Base-by-base conservation (phyloP, 2,797 vertebrate species). In the Chloroceryle amazona region DNA sequence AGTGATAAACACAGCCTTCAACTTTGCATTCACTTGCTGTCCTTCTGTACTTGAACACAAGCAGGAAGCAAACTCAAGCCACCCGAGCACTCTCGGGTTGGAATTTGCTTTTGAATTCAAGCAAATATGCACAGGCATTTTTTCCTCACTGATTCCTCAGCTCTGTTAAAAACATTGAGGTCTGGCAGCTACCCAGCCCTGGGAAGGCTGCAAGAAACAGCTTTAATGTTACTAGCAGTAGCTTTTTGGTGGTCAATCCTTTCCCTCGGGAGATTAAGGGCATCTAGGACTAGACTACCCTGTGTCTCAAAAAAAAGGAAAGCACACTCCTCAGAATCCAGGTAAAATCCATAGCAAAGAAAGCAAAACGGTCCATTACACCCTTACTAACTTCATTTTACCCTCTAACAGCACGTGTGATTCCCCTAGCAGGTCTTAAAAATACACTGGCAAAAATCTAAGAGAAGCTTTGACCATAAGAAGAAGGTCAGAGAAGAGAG, bases 111-210 rank as follows among this genome's bases (percentile, higher is more conserved):
- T 92, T 80, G 37, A 80, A 74, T 85, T 92, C 81, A 71, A 76
- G 21, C 76, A 94, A 92, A 94, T 29, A 74, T 2, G 21, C 52
- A 80, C 19, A 57, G 81, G 61, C 73, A 67, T 96, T 94, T 90
- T 90, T 70, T 62, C 49, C 58, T 72, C 85, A 55, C 55, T 41
- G 81, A 93, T 80, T 49, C 42, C 44, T 96, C 81, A 82, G 88
- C 85, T 76, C 81, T 61, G 54, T 63, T 87, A 73, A 76, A 90
- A 93, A 93, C 52, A 62, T 47, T 73, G 86, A 82, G 86, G 86
- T 85, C 91, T 95, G 88, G 94, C 85, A 95, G 79, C n/a, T 66
- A 26, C 91, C 62, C 66, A 79, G 67, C 12, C 61, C 57, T 49
- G 63, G 15, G 58, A 93, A 90, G 20, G 54, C 63, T 85, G 52